Conservation (phyloP, 2,113 vertebrate species). For the Misgurnus mizolepis region DNA sequence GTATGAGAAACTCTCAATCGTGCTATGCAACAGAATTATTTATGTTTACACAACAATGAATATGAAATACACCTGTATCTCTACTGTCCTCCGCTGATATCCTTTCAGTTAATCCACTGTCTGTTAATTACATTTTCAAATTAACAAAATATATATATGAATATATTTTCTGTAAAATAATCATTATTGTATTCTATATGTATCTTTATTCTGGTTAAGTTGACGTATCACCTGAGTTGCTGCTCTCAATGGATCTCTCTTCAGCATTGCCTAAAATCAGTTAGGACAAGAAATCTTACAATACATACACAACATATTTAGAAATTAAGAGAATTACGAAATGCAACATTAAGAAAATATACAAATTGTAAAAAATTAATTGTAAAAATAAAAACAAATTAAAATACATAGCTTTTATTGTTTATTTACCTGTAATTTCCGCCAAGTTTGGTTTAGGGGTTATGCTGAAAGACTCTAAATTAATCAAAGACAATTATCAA, state of each 20-base stretch:
- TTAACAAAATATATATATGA: neutral
- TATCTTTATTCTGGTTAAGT: conserved; percentile 36
- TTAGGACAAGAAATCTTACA: neutral
- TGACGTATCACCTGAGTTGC: conserved; percentile 41
- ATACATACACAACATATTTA: neutral
- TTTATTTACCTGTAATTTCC: conserved; percentile 35
- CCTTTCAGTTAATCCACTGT: conserved; percentile 31
- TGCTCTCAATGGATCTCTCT: conserved; percentile 56
- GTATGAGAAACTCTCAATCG: too few species aligned
- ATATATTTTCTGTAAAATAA: neutral
- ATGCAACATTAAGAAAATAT: neutral
- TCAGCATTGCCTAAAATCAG: conserved; percentile 44
- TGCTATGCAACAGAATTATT: neutral
- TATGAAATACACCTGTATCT: conserved; percentile 20
- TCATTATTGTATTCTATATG: too few species aligned
- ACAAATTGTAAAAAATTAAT: neutral
- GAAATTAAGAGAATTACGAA: neutral
- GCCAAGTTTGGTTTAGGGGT: conserved; percentile 8
- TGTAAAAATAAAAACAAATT: neutral
- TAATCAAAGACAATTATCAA: neutral
- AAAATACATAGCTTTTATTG: neutral
- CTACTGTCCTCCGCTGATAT: conserved; percentile 47
- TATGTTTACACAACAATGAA: neutral
- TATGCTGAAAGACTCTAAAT: conserved; percentile 20
- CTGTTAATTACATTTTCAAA: conserved; percentile 25